Base-by-base conservation (phyloP, 2,113 vertebrate genomes). In the Zingel zingel region DNA sequence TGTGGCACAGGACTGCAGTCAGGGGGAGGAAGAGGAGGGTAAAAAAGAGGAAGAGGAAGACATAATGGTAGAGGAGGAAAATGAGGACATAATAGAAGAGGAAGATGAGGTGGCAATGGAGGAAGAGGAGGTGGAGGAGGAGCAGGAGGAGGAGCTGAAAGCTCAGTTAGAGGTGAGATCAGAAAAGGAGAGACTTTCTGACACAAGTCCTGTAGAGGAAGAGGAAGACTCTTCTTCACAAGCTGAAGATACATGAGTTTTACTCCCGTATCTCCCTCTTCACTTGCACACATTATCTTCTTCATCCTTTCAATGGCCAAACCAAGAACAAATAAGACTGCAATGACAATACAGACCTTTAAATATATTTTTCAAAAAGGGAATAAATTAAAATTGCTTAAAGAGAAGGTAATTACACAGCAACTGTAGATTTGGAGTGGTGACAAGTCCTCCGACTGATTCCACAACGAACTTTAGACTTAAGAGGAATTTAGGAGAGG, bases 331-430 rank as follows among this genome's bases (percentile, higher is more conserved):
- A 94, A 92, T 81, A 90, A 92, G 92, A 94, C 92, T 92, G 89
- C 89, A 92, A 90, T 89, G 93, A 94, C 89, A 94, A 94, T 92
- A 93, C 91, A 95, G 92, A 95, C 94, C 82, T 94, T 96, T 93
- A 71, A 94, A 93, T 94, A 93, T 94, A 94, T 94, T 95, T 95
- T 95, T 94, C 85, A 94, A 94, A 95, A 96, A 95, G 93, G 94
- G 94, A 95, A 95, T 89, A 91, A 90, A 94, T 92, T 85, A 91
- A 92, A 94, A 94, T 91, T 54, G 85, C 88, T 92, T 91, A 88
- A 90, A 94, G 92, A 95, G 91, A 93, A 93, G 94, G 93, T 94
- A 92, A 91, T 93, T 91, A 96, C 95, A 96, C 95, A 96, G 93
- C 92, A 95, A 96, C 95, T 96, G 95, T 96, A 96, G 95, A 96